Conservation (phyloP, 2,888 invertebrate genomes). For the Hymenopus coronatus region DNA sequence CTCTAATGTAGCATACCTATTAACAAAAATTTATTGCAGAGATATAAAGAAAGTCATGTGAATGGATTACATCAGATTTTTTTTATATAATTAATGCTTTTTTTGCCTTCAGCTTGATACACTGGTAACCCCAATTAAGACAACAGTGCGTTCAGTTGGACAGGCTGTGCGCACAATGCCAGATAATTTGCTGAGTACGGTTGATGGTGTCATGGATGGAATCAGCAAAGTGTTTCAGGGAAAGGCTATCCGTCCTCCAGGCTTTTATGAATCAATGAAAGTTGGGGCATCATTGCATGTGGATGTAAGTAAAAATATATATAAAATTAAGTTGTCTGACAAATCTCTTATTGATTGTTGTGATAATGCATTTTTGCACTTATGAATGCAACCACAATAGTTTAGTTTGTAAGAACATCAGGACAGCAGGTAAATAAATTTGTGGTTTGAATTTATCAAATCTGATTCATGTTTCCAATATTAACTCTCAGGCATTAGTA, state of each 20-base stretch:
- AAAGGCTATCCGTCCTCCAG: slow-evolving; percentile 46
- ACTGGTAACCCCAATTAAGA: slow-evolving; percentile 75
- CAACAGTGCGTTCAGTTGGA: slow-evolving; percentile 72
- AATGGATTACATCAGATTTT: background rate
- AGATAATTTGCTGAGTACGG: slow-evolving; percentile 80
- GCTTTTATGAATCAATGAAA: slow-evolving; percentile 48
- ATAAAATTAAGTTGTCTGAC: slow-evolving; percentile 2
- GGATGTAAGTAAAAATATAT: slow-evolving; percentile 48
- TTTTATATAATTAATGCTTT: background rate
- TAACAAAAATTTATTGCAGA: too few relatives aligned
- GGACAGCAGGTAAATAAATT: too few relatives aligned
- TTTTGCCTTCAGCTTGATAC: slow-evolving; percentile 57
- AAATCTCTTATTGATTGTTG: too few relatives aligned
- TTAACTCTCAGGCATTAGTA: too few relatives aligned
- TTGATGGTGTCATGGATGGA: slow-evolving; percentile 80
- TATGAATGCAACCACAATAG: too few relatives aligned
- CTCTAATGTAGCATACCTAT: too few relatives aligned
- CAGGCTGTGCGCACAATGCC: slow-evolving; percentile 82
- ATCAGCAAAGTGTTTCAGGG: slow-evolving; percentile 73
- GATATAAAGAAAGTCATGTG: too few relatives aligned
- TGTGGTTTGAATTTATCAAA: too few relatives aligned
- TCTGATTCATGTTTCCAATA: too few relatives aligned
- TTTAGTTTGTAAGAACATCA: too few relatives aligned
- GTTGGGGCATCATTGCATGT: slow-evolving; percentile 54
- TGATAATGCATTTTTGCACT: too few relatives aligned